Evolutionary conservation across 2,797 vertebrate genomes (phyloP), one percentile per base, ranked within the genome.

Genomic region (Rhincodon typus): DNA sequence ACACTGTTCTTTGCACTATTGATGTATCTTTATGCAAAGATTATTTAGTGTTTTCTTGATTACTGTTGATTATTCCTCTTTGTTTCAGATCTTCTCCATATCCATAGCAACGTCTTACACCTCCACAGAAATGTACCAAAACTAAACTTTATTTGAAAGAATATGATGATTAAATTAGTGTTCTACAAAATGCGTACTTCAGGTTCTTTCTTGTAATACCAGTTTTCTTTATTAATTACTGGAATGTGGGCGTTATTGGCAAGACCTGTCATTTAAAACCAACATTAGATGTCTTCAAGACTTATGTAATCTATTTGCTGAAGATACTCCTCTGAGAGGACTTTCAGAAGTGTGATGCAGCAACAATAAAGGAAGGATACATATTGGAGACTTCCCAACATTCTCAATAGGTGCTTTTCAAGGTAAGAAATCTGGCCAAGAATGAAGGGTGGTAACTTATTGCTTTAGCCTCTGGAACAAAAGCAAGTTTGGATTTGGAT

Each of bases 131-230:
- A 93, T 19, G n/a, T 69, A 69, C 66, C 62, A 93, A 67, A 93
- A 42, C n/a, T 67, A 66, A 93, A 93, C 62, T 67, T 93, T 69
- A 42, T 93, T 93, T 93, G 90, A 93, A 93, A 93, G 62, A 66
- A 93, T 69, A 93, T 93, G 66, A 69, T 93, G 67, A 93, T 67
- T 93, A 90, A 57, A 62, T 25, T 38, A 38, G 6, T 69, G 62
- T 10, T n/a, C n/a, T 23, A 17, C 38, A 7, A 25, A 69, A 69
- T 23, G 23, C 46, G 82, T 84, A 46, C 82, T 84, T 46, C 62
- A 67, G 42, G 88, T 91, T 17, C 88, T 91, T 15, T 66, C 17
- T 17, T 67, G 62, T 69, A 42, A 23, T 25, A 93, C 67, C 90
- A 69, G 25, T 6, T 93, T 93, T 93, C 57, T 67, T 42, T 34